Base-by-base conservation (phyloP, 2,113 vertebrate genomes). In the Mastomys coucha region DNA sequence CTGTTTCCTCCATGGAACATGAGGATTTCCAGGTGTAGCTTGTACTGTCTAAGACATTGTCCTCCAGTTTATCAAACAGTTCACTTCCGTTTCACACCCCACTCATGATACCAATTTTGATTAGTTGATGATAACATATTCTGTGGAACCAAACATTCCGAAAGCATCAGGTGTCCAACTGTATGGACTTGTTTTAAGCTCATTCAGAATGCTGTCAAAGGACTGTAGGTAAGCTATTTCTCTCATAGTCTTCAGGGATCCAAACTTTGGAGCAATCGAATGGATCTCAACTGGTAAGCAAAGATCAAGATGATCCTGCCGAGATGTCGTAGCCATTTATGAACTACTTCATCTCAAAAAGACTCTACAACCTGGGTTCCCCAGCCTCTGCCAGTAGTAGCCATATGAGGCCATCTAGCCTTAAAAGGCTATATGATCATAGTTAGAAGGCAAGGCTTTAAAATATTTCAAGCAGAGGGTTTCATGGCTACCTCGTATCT, bases 61-160 rank as follows among this genome's bases (percentile, higher is more conserved):
- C 45, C 20, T 7, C 14, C 6, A 4, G 1, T 3, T 31, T 0
- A 11, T 2, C 42, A 6, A 4, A 16, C 1, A 2, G 9, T 0
- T 24, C 20, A 26, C 36, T 7, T 17, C 17, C 63, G 19, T 13
- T 9, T 39, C 7, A 19, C 51, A 36, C 0, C 13, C n/a, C 2
- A 17, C 12, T 22, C 56, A 31, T 49, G 22, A 31, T n/a, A 60
- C 24, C 31, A 49, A 14, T 3, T 45, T 20, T 69, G 33, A 3
- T 28, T 53, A 20, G 28, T 13, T 2, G 16, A n/a, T 1, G 20
- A 22, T 28, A 67, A 67, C 24, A 76, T 31, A 45, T 22, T 63
- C 58, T 24, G 16, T 28, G 2, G 60, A 49, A 36, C 56, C 17
- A 58, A 58, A 28, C 16, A 53, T 51, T 19, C 42, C 6, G 22